These are phyloP conservation scores for Drosophila hawaiiensis DNA, from an alignment of 2,888 invertebrate genomes.

Conservation along the genomic window DNA sequence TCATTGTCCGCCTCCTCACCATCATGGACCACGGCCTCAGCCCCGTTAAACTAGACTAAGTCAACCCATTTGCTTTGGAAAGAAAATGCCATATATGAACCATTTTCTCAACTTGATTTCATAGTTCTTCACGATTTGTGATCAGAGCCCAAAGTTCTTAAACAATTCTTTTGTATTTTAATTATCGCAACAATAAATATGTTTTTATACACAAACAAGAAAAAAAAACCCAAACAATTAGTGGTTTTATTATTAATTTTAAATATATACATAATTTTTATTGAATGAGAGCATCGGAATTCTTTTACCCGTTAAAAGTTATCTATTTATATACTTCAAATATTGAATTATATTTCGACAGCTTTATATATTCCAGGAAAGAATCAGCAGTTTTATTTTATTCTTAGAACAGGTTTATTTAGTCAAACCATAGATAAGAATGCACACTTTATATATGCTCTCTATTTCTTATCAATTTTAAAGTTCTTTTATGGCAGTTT, in stretches of 20 bases:
- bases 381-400: background rate
- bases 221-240: background rate
- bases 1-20: conserved; percentile 19
- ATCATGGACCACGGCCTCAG: conserved; percentile 27
- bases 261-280: background rate
- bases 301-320: background rate
- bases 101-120: background rate
- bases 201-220: background rate
- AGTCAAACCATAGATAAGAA: background rate
- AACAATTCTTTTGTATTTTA: background rate
- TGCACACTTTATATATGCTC: background rate
- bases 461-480: conserved; percentile 7
- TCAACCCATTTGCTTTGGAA: background rate
- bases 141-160: background rate
- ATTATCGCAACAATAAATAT: background rate
- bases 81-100: background rate
- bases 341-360: background rate
- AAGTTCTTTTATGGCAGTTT: background rate
- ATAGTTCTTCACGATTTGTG: background rate
- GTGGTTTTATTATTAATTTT: background rate
- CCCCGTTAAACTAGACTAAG: conserved; percentile 29
- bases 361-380: background rate
- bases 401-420: background rate
- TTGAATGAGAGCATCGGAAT: background rate
- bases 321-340: background rate